These are phyloP conservation scores for Sandelia bainsii DNA, from an alignment of 2,797 vertebrate genomes.

Conservation along the genomic window DNA sequence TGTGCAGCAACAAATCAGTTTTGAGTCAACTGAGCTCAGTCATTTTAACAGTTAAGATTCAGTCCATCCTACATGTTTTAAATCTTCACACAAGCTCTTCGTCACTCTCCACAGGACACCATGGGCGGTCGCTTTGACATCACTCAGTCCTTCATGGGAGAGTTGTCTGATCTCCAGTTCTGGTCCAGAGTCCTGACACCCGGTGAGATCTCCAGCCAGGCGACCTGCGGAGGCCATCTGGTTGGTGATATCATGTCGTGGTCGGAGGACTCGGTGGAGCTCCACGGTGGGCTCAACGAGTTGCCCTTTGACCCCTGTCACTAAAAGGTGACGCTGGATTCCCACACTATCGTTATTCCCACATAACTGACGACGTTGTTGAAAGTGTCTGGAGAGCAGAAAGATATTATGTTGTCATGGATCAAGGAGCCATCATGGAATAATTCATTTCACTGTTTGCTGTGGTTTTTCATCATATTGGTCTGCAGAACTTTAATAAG, in stretches of 20 bases:
- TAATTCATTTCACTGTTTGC: neutral
- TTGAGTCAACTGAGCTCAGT: too few species aligned
- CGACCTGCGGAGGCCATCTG: constrained; percentile 80
- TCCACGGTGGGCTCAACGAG: constrained; percentile 87
- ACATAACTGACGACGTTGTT: constrained; percentile 14
- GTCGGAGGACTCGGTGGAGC: constrained; percentile 83
- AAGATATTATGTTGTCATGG: neutral
- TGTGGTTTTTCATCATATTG: neutral
- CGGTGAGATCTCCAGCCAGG: constrained; percentile 83
- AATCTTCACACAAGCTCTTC: neutral
- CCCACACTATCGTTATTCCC: neutral
- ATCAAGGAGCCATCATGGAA: constrained; percentile 1
- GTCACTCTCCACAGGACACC: constrained; percentile 79
- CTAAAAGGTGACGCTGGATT: constrained; percentile 46
- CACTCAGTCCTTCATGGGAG: constrained; percentile 88
- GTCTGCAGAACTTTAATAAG: constrained; percentile 15
- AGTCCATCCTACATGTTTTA: too few species aligned
- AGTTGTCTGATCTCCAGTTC: constrained; percentile 88
- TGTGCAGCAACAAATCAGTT: too few species aligned
- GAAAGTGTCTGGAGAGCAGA: neutral
- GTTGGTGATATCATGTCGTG: constrained; percentile 86
- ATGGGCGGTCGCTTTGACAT: constrained; percentile 88
- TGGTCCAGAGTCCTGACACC: constrained; percentile 87
- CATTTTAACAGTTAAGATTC: too few species aligned
- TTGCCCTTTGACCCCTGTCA: constrained; percentile 87